Evolutionary conservation across 2,888 invertebrate species (phyloP).

Genomic region (Lamellibrachia columna): DNA sequence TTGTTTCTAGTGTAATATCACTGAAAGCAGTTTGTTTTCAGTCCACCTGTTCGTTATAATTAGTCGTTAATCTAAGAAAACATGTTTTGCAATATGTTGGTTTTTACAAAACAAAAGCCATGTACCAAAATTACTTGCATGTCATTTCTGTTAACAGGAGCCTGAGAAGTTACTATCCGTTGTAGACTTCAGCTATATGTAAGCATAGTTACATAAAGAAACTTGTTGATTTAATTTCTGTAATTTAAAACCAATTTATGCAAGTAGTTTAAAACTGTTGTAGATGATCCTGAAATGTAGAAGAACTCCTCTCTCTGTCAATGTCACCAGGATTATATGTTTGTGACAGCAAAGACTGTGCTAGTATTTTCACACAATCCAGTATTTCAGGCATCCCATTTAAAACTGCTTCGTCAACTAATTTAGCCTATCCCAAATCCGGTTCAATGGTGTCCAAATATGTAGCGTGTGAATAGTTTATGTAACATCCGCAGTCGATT

Average conservation of each 20-base stretch:
- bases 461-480: too few relatives aligned
- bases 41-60: too few relatives aligned
- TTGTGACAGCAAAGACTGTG: too few relatives aligned
- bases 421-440: too few relatives aligned
- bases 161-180: slow-evolving; percentile 84
- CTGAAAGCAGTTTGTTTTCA: too few relatives aligned
- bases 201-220: slow-evolving; percentile 39
- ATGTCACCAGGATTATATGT: not conserved
- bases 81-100: not conserved
- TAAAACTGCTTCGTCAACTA: not conserved
- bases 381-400: not conserved
- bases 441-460: too few relatives aligned
- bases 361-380: not conserved
- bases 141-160: slow-evolving; percentile 62
- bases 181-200: slow-evolving; percentile 83
- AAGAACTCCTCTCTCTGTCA: not conserved
- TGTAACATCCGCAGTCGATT: too few relatives aligned
- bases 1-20: too few relatives aligned
- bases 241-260: not conserved
- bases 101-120: not conserved
- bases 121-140: not conserved
- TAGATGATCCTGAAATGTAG: not conserved
- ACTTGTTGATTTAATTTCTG: not conserved
- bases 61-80: too few relatives aligned
- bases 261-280: not conserved